phyloP scores from a whole-genome alignment of 1,140 invertebrate species.

The Polyergus mexicanus region DNA sequence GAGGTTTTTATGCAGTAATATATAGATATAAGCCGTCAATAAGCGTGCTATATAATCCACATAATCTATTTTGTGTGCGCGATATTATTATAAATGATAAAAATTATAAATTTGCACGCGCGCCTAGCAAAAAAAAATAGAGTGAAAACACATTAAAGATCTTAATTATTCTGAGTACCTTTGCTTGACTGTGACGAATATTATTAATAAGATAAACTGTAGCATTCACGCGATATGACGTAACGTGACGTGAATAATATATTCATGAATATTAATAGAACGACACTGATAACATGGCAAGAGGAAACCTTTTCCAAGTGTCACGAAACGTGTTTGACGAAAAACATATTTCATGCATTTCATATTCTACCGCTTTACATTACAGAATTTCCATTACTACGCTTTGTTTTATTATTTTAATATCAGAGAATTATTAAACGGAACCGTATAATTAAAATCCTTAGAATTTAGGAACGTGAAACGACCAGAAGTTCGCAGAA shows the following conservation, averaged over 20 bases:
- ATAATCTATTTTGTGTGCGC: slow-evolving; percentile 3
- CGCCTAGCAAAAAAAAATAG: background rate
- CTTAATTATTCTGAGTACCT: slow-evolving; percentile 44
- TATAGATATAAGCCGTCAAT: background rate
- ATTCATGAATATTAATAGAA: slow-evolving; percentile 41
- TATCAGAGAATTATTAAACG: background rate
- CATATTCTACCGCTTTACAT: background rate
- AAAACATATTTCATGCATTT: background rate
- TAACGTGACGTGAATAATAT: background rate
- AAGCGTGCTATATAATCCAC: background rate
- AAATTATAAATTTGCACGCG: slow-evolving; percentile 8
- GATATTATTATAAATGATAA: slow-evolving; percentile 39
- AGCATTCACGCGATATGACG: background rate
- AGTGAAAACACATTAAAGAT: background rate
- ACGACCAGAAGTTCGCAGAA: background rate
- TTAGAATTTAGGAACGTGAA: background rate
- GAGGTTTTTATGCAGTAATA: slow-evolving; percentile 2
- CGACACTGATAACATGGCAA: background rate
- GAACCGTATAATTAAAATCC: slow-evolving; percentile 9
- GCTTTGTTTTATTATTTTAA: background rate
- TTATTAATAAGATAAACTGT: slow-evolving; percentile 38
- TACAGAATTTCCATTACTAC: background rate
- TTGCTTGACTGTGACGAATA: slow-evolving; percentile 11
- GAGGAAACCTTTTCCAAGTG: background rate
- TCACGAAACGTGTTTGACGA: slow-evolving; percentile 24